These are phyloP conservation scores for Planiliza haematocheilus DNA, from an alignment of 2,113 vertebrate species.

Conservation along the genomic window DNA sequence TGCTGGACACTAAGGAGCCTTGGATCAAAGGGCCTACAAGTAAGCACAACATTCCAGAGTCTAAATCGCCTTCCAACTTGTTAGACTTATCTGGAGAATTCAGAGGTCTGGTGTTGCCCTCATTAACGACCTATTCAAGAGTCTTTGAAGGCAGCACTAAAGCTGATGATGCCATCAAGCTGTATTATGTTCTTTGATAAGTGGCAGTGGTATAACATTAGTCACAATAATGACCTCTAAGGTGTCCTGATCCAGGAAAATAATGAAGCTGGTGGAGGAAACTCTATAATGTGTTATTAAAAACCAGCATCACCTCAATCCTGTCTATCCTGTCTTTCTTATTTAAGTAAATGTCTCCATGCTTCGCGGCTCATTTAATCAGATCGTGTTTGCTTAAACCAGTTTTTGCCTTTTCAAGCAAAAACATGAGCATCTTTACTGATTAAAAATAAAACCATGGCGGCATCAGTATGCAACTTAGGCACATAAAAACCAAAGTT, in stretches of 20 bases:
- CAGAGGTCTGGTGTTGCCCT: conserved; percentile 10
- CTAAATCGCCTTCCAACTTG: conserved; percentile 17
- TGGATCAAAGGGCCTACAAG: background rate
- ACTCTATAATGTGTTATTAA: conserved; percentile 17
- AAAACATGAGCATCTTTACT: conserved; percentile 42
- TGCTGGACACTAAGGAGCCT: background rate
- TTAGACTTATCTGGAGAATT: conserved; percentile 26
- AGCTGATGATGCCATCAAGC: conserved; percentile 33
- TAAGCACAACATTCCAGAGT: background rate
- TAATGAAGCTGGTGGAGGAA: conserved; percentile 13
- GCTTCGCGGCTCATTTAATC: conserved; percentile 38
- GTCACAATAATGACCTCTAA: conserved; percentile 28
- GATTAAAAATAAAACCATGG: conserved; percentile 67
- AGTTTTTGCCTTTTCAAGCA: conserved; percentile 21
- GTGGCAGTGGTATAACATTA: conserved; percentile 5
- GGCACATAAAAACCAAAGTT: conserved; percentile 63
- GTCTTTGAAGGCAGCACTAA: conserved; percentile 18
- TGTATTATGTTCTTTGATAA: conserved; percentile 41
- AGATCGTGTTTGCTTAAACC: conserved; percentile 30
- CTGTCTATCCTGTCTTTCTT: background rate
- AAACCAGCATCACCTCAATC: conserved; percentile 11
- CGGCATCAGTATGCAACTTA: conserved; percentile 57
- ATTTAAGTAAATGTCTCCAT: conserved; percentile 15
- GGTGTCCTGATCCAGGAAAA: conserved; percentile 31
- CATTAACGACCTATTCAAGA: conserved; percentile 38